These are phyloP conservation scores for Corythoichthys intestinalis DNA, from an alignment of 2,113 vertebrate genomes.

Conservation along the genomic window DNA sequence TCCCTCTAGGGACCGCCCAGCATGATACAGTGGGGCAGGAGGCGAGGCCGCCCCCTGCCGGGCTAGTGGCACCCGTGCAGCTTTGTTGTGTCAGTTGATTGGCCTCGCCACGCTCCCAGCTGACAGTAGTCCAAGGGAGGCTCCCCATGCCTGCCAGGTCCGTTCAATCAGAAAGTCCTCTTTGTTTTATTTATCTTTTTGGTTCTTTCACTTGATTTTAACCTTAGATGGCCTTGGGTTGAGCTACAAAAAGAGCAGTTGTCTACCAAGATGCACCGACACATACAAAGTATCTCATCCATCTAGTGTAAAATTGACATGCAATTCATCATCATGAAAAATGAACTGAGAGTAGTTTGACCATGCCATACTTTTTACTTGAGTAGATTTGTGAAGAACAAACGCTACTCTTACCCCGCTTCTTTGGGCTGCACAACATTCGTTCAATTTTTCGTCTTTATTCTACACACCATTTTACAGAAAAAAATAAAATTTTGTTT, in stretches of 20 bases:
- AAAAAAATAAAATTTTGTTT: too few relatives aligned
- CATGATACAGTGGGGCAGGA: conserved; percentile 58
- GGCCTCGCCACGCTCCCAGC: conserved; percentile 59
- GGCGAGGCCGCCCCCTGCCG: conserved; percentile 77
- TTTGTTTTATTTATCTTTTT: conserved; percentile 36
- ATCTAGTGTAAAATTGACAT: background rate
- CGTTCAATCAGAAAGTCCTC: conserved; percentile 69
- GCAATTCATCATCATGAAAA: background rate
- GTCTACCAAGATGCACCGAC: background rate
- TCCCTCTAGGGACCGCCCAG: conserved; percentile 50
- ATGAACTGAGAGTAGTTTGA: too few relatives aligned
- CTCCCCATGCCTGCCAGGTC: conserved; percentile 77
- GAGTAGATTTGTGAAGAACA: too few relatives aligned
- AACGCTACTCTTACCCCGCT: too few relatives aligned
- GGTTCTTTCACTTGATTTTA: conserved; percentile 21
- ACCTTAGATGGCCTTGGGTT: conserved; percentile 15
- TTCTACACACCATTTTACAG: too few relatives aligned
- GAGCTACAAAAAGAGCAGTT: background rate
- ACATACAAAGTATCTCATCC: background rate
- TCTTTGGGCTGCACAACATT: too few relatives aligned
- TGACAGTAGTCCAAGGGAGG: conserved; percentile 78
- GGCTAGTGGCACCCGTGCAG: conserved; percentile 64
- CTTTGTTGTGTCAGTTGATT: conserved; percentile 73
- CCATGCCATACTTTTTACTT: too few relatives aligned
- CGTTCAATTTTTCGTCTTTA: too few relatives aligned